Evolutionary conservation across 1,140 invertebrate genomes (phyloP).

Genomic region (Pseudomyrmex gracilis): DNA sequence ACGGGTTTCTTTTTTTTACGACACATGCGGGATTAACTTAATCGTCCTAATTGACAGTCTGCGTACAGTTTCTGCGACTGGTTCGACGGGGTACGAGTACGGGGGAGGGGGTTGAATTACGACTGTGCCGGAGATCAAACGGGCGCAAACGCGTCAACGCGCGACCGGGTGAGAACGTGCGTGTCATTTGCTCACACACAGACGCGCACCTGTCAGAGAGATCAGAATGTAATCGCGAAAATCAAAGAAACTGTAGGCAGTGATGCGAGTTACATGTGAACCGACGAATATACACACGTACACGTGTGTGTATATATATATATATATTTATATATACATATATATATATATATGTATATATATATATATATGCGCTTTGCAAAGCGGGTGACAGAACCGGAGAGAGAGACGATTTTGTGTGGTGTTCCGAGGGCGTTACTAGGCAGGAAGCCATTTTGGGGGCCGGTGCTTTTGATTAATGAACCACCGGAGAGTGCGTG

Average conservation of each 20-base stretch:
- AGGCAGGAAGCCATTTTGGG: constrained; percentile 78
- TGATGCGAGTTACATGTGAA: constrained; percentile 65
- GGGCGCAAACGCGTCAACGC: not conserved
- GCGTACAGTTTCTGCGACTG: not conserved
- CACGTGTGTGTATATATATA: constrained; percentile 38
- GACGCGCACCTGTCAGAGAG: constrained; percentile 68
- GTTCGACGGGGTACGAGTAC: not conserved
- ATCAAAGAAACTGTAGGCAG: constrained; percentile 73
- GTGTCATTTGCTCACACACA: constrained; percentile 41
- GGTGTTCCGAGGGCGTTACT: constrained; percentile 74
- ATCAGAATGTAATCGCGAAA: constrained; percentile 72
- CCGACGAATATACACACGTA: constrained; percentile 58
- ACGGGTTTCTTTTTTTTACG: not conserved
- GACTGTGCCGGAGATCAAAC: constrained; percentile 39
- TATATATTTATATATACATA: constrained; percentile 45
- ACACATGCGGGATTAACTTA: constrained; percentile 20
- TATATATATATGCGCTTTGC: constrained; percentile 52
- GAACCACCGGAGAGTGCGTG: constrained; percentile 55
- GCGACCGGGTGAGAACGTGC: constrained; percentile 42
- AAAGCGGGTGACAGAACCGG: constrained; percentile 64
- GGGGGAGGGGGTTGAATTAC: not conserved
- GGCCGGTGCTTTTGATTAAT: constrained; percentile 75
- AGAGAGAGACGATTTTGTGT: constrained; percentile 61
- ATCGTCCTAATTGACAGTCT: constrained; percentile 43
- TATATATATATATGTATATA: constrained; percentile 39